Evolutionary conservation across 2,797 vertebrate species (phyloP).

Genomic region (Perodicticus potto): DNA sequence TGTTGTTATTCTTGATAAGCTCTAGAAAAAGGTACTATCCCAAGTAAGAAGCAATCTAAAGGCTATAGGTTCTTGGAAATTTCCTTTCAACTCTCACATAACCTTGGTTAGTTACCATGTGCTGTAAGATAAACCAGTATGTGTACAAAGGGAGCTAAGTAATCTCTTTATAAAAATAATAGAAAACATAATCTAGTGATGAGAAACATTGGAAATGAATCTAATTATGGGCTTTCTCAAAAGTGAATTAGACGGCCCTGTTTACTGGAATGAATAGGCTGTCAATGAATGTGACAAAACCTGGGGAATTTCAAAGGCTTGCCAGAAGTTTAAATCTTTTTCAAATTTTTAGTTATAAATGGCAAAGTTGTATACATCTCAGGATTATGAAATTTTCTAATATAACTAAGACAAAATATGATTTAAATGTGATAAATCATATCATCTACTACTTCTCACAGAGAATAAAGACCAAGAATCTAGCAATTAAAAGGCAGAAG

Average conservation of each 20-base stretch:
- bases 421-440: conserved; percentile 73
- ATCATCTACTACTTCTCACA: conserved; percentile 69
- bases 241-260: neutral
- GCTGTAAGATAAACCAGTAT: neutral
- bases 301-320: conserved; percentile 67
- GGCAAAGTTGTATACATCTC: conserved; percentile 46
- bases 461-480: conserved; percentile 65
- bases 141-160: neutral
- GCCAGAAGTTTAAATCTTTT: conserved; percentile 10
- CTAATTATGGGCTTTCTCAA: neutral
- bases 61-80: conserved; percentile 59
- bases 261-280: neutral
- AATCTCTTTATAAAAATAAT: conserved; percentile 36
- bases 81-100: conserved; percentile 65
- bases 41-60: conserved; percentile 54
- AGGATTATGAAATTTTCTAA: conserved; percentile 70
- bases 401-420: conserved; percentile 65
- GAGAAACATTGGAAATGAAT: conserved; percentile 21
- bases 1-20: conserved; percentile 77
- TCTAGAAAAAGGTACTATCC: conserved; percentile 73
- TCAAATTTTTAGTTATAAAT: conserved; percentile 65
- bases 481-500: conserved; percentile 81
- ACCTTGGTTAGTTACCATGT: conserved; percentile 65
- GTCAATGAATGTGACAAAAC: neutral
- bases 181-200: neutral